Evolutionary conservation across 2,797 vertebrate genomes (phyloP).

Genomic region (Vultur gryphus): DNA sequence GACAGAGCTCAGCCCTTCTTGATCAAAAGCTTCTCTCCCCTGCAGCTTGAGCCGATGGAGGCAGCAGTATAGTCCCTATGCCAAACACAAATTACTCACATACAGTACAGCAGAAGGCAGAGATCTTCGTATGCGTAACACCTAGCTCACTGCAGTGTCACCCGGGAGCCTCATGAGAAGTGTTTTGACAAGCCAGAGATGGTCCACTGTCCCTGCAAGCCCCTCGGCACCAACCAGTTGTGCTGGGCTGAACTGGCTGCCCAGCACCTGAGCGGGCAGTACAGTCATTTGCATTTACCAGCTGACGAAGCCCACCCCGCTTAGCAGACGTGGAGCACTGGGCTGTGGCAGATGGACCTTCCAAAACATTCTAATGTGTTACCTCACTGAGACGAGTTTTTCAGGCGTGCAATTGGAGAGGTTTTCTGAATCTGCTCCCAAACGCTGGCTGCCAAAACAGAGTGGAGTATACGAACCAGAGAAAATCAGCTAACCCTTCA

Average conservation of each 20-base stretch:
- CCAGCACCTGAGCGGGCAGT: not conserved
- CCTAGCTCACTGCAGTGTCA: not conserved
- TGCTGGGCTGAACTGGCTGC: not conserved
- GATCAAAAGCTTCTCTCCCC: not conserved
- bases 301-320: not conserved
- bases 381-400: fast-evolving
- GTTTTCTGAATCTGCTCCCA: not conserved
- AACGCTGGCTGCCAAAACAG: not conserved
- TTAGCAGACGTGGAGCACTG: fast-evolving
- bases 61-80: not conserved
- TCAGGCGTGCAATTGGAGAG: not conserved
- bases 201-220: not conserved
- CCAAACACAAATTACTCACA: not conserved
- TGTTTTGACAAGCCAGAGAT: not conserved
- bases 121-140: fast-evolving
- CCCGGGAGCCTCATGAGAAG: not conserved
- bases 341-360: not conserved
- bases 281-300: not conserved
- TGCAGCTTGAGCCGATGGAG: not conserved
- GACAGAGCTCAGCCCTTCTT: not conserved
- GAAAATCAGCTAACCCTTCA: not conserved
- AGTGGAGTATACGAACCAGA: fast-evolving
- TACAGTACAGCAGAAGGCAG: not conserved
- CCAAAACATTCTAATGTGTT: not conserved
- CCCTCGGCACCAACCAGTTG: fast-evolving